Evolutionary conservation across 2,888 invertebrate genomes (phyloP), one percentile per base, ranked within the genome.

Genomic region (Pseudeuparius sepicola): DNA sequence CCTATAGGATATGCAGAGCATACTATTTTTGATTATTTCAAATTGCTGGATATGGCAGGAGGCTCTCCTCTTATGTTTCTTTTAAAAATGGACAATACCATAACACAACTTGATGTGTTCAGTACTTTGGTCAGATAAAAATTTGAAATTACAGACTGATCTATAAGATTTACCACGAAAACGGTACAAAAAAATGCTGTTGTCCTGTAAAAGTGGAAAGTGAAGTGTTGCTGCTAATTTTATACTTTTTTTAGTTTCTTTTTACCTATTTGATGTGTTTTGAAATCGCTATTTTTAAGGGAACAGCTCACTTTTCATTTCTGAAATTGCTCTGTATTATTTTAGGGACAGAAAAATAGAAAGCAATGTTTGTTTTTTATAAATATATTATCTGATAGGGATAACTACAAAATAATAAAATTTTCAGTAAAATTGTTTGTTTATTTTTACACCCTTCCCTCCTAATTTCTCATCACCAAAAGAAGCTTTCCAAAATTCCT

Each of bases 331-430:
- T 66, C 66, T 68, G 67, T 67, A 63, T 68, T 68, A 66, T 64
- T 50, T 49, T 53, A 54, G 54, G 52, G 66, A 64, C 61, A 56
- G 56, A 56, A 52, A 54, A 51, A 54, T 55, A 55, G 50, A 46
- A 63, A 64, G 64, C 67, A 64, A 68, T 68, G 67, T 70, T 71
- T 70, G 66, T 70, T 71, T 70, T 71, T 71, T 71, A 53, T 70
- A 70, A 68, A 68, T 69, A n/a, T n/a, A n/a, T n/a, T n/a, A n/a
- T n/a, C n/a, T n/a, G n/a, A 67, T 70, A 70, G 70, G 66, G 64
- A 67, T 64, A 65, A 69, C 66, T 65, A 54, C 54, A 56, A 52
- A 51, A 47, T 47, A 56, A 57, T 56, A 69, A 70, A 69, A 64
- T 67, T 68, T 69, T 66, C 60, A 66, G 63, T 64, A 65, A 65